Evolutionary conservation across 1,140 invertebrate species (phyloP), one percentile per base, ranked within the genome.

Genomic region (Steinernema khuongi): DNA sequence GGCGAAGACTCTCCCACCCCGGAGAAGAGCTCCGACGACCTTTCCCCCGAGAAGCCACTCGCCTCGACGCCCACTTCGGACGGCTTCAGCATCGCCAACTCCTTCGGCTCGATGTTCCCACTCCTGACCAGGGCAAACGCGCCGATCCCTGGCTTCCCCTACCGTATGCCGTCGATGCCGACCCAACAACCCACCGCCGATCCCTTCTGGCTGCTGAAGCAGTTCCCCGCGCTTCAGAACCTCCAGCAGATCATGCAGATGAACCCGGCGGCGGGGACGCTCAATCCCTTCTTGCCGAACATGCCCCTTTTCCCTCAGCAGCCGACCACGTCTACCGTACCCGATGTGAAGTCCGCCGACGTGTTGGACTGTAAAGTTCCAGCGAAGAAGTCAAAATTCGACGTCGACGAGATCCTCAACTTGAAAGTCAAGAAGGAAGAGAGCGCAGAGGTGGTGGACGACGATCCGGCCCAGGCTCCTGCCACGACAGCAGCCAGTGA

Each of bases 351-450:
- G 31, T n/a, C 11, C 0, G 28, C 22, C 31, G 43, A 1, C 36
- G 76, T 31, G 11, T 75, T 1, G 28, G 74, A 77, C 28, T 67
- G 19, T 0, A 30, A 43, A 69, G 28, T 26, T 36, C 7, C 76
- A n/a, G 73, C 67, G 18, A 78, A 79, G 44, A 44, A 73, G 33
- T 44, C 73, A 22, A 78, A 79, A n/a, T 44, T 75, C 22, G 68
- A 31, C 74, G 44, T 78, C 28, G 77, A 79, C 77, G 74, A 72
- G 68, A 77, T 78, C 18, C 30, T 76, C 17, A 44, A 76, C n/a
- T 30, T 31, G 31, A 33, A 66, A 30, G 60, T 31, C n/a, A 76
- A 32, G 50, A 26, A 33, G 41, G 26, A 31, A n/a, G 31, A 19
- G n/a, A n/a, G n/a, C n/a, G n/a, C n/a, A n/a, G 22, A 76, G 69